Conservation (phyloP, 1,140 invertebrate species). For the Thrips palmi region DNA sequence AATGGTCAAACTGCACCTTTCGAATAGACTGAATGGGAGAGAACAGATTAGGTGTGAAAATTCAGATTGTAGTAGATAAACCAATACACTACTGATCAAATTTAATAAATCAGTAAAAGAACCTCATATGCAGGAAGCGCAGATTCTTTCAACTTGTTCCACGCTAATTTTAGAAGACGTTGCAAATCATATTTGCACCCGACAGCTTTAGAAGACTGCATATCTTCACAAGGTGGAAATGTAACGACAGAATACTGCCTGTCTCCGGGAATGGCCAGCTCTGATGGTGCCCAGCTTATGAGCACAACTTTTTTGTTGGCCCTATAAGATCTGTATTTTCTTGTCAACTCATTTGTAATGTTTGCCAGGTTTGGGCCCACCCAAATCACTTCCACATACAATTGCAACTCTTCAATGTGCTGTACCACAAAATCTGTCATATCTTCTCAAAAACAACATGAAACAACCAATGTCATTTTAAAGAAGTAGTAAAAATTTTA, state of each 20-base stretch:
- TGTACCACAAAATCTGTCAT: constrained; percentile 29
- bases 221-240: constrained; percentile 33
- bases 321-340: constrained; percentile 20
- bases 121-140: constrained; percentile 31
- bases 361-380: constrained; percentile 33
- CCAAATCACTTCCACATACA: constrained; percentile 42
- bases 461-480: constrained; percentile 20
- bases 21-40: constrained; percentile 28
- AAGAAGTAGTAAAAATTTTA: background rate
- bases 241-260: constrained; percentile 27
- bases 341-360: constrained; percentile 26
- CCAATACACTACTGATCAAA: too few species aligned
- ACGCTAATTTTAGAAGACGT: constrained; percentile 45
- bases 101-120: background rate
- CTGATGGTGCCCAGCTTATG: constrained; percentile 45
- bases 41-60: constrained; percentile 9
- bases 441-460: constrained; percentile 15
- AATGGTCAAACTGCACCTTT: constrained; percentile 30
- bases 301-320: constrained; percentile 29
- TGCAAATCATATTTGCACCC: constrained; percentile 42
- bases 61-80: background rate
- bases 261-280: constrained; percentile 32
- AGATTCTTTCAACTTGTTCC: constrained; percentile 30
- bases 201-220: constrained; percentile 16
- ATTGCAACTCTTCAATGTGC: constrained; percentile 31